Percentiles rank a stretch among this genome's conserved stretches.
Conservation (phyloP, 1,140 invertebrate species). For the Glossosoma conforme region DNA sequence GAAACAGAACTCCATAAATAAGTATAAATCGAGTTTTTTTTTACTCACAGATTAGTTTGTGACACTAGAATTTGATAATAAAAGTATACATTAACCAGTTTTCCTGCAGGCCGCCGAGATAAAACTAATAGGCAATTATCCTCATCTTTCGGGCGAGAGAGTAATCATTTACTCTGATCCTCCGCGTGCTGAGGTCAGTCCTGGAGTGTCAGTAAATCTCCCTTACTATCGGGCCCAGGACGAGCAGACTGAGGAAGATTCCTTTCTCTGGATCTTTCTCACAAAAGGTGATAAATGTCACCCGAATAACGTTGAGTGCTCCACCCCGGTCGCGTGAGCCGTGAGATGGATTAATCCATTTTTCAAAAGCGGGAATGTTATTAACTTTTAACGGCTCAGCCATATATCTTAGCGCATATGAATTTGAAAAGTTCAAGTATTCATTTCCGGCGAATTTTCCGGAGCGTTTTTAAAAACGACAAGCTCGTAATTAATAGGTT, state of each 20-base stretch:
- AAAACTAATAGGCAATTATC: too few species aligned
- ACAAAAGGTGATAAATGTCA: slow-evolving; percentile 31
- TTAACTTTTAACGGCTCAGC: slow-evolving; percentile 30
- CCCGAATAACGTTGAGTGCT: slow-evolving; percentile 25
- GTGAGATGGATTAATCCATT: slow-evolving; percentile 31
- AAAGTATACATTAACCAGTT: too few species aligned
- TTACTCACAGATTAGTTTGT: too few species aligned
- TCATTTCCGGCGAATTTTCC: too few species aligned
- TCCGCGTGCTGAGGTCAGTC: slow-evolving; percentile 15
- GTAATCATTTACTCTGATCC: too few species aligned
- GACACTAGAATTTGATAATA: too few species aligned
- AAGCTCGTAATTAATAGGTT: too few species aligned
- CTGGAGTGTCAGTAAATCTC: slow-evolving; percentile 22
- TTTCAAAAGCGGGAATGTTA: slow-evolving; percentile 31
- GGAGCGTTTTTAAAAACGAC: too few species aligned
- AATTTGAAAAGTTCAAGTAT: slow-evolving; percentile 5
- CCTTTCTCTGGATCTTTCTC: slow-evolving; percentile 10
- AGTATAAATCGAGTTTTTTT: too few species aligned
- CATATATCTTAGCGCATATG: slow-evolving; percentile 20
- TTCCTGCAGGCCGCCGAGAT: too few species aligned
- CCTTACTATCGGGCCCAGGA: slow-evolving; percentile 3
- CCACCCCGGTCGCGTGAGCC: slow-evolving; percentile 14
- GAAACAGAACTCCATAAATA: too few species aligned
- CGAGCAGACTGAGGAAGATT: slow-evolving; percentile 13
- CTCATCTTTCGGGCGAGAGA: too few species aligned